Percentiles rank a stretch among this genome's conserved stretches.
These are phyloP conservation scores for Drosophila nr. perissopoda DNA, from an alignment of 2,888 invertebrate genomes.

Conservation along the genomic window DNA sequence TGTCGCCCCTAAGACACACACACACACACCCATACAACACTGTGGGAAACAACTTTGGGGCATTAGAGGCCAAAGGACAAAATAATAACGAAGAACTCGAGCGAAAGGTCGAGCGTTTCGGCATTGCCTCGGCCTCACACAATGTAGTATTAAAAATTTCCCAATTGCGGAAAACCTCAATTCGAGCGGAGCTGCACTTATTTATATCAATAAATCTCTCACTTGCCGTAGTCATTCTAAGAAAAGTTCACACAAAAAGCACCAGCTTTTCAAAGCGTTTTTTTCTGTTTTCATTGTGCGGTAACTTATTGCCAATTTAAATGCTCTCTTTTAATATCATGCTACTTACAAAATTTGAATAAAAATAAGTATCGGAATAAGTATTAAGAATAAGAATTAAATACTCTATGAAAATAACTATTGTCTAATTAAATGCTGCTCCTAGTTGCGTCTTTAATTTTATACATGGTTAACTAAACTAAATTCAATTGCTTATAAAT, in stretches of 20 bases:
- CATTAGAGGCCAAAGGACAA: constrained; percentile 16
- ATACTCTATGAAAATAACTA: neutral
- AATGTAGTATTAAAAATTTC: constrained; percentile 46
- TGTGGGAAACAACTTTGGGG: neutral
- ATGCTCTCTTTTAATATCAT: neutral
- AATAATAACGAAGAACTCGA: constrained; percentile 3
- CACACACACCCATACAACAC: neutral
- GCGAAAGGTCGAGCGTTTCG: neutral
- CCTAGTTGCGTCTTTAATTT: neutral
- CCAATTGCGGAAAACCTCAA: constrained; percentile 17
- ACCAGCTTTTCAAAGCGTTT: neutral
- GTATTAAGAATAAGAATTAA: no score
- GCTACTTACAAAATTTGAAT: neutral
- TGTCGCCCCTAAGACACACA: neutral
- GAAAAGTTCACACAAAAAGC: neutral
- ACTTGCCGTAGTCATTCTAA: constrained; percentile 4
- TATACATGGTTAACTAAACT: neutral
- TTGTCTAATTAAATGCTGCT: neutral
- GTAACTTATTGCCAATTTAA: neutral
- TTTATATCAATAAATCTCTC: constrained; percentile 11
- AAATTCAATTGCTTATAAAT: neutral
- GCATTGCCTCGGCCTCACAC: neutral
- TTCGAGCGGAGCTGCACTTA: neutral
- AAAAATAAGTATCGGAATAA: neutral
- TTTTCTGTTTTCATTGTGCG: neutral